A percentile compares a stretch with the other conserved stretches of the same genome.
Evolutionary conservation across 2,888 invertebrate species (phyloP).

Genomic region (Apodemia zela): DNA sequence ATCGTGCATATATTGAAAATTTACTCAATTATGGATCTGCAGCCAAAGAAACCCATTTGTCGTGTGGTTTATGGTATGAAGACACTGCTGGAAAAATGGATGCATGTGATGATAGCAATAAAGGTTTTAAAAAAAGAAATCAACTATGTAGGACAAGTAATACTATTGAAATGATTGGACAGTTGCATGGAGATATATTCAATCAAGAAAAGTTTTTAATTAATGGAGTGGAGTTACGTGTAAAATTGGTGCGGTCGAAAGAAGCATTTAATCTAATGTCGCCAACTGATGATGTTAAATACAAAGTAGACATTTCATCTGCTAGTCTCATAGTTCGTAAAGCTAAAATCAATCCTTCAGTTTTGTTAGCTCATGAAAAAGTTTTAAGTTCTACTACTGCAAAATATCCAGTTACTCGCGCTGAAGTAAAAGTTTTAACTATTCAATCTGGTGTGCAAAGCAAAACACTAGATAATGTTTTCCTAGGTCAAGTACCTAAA

Average conservation of each 20-base stretch:
- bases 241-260: neutral
- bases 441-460: constrained; percentile 15
- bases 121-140: constrained; percentile 30
- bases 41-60: constrained; percentile 35
- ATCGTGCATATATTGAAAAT: constrained; percentile 36
- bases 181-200: constrained; percentile 24
- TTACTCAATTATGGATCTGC: constrained; percentile 35
- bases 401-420: constrained; percentile 10
- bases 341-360: no score
- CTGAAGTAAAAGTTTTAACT: constrained; percentile 17
- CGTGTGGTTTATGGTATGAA: constrained; percentile 34
- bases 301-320: no score
- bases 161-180: constrained; percentile 35
- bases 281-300: no score
- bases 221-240: constrained; percentile 12
- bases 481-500: no score
- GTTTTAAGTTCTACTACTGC: no score
- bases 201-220: constrained; percentile 17
- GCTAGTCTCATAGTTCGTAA: no score
- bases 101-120: constrained; percentile 23
- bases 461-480: constrained; percentile 29
- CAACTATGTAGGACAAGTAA: constrained; percentile 26
- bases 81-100: constrained; percentile 30
- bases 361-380: no score
- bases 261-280: no score